These are phyloP conservation scores for Papilio demoleus DNA, from an alignment of 2,888 invertebrate genomes.

Conservation along the genomic window DNA sequence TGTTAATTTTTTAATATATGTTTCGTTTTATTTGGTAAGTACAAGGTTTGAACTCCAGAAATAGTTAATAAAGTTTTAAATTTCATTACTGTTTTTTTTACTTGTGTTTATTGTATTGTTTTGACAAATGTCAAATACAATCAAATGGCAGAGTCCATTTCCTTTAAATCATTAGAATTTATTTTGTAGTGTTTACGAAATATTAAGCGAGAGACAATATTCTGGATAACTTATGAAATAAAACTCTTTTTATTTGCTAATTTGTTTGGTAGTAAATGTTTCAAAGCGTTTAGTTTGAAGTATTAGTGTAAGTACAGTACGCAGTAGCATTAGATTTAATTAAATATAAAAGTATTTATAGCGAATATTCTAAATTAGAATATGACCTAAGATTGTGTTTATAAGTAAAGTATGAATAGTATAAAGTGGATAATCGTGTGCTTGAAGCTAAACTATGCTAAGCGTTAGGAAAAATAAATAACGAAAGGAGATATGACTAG, in stretches of 20 bases:
- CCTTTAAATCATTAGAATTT: no score
- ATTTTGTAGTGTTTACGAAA: not conserved
- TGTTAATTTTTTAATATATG: conserved; percentile 8
- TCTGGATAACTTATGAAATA: conserved; percentile 82
- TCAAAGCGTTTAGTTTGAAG: conserved; percentile 38
- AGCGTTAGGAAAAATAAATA: conserved; percentile 79
- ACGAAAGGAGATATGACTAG: conserved; percentile 82
- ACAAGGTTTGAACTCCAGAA: not conserved
- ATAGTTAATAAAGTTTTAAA: conserved; percentile 4
- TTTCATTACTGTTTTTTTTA: not conserved
- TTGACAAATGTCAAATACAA: no score
- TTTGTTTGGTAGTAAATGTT: conserved; percentile 30
- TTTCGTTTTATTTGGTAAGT: not conserved
- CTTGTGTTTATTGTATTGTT: not conserved
- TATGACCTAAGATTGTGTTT: conserved; percentile 33
- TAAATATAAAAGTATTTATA: conserved; percentile 25
- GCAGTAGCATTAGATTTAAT: conserved; percentile 23
- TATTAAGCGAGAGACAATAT: conserved; percentile 65
- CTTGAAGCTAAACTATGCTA: conserved; percentile 84
- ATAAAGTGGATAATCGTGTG: conserved; percentile 55
- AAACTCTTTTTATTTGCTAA: conserved; percentile 45
- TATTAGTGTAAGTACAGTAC: conserved; percentile 19
- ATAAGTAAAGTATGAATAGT: conserved; percentile 42
- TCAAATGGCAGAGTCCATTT: no score
- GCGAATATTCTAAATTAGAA: conserved; percentile 34